Evolutionary conservation across 1,140 invertebrate genomes (phyloP), one percentile per base, ranked within the genome.

Genomic region (Trichonephila clavata): DNA sequence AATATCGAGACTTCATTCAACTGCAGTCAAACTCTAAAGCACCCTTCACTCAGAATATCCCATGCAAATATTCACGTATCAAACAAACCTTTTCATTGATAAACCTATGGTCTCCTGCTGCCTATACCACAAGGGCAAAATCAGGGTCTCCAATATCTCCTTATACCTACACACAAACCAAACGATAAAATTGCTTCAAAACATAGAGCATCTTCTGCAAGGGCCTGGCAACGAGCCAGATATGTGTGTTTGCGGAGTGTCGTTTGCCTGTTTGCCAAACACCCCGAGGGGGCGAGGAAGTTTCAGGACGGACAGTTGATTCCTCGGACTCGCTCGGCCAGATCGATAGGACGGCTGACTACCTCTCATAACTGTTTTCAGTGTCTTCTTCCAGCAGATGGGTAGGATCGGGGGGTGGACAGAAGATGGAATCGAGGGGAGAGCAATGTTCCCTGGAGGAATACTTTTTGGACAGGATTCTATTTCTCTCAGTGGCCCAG

Each of bases 301-400:
- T 86, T 86, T 61, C 5, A n/a, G 84, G 20, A 32, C 84, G 59
- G 57, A 60, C 84, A 86, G 84, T 86, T 86, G 84, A 86, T 59
- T 86, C 59, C 84, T 61, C 27, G 84, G 59, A 59, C 59, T 57
- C 65, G n/a, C 14, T 27, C 18, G 43, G 77, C 7, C 20, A 32
- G 84, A 86, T 86, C 84, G 84, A 86, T 86, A 59, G 59, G n/a
- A 50, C 50, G 21, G 81, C 81, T 50, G 81, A 84, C 84, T 61
- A 86, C 84, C 57, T 60, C 50, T 86, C 84, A 86, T 86, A 86
- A 86, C 84, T 61, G 84, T 86, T 86, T 86, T 86, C 84, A 63
- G 84, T 86, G 84, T 86, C 84, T 86, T 86, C 84, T 86, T 86
- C 57, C 84, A 60, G 18, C 50, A 61, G 24, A 43, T 10, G 21